Percentiles rank a stretch among this genome's conserved stretches.
These are phyloP conservation scores for Melanostoma scalare DNA, from an alignment of 2,888 invertebrate species.

Conservation along the genomic window DNA sequence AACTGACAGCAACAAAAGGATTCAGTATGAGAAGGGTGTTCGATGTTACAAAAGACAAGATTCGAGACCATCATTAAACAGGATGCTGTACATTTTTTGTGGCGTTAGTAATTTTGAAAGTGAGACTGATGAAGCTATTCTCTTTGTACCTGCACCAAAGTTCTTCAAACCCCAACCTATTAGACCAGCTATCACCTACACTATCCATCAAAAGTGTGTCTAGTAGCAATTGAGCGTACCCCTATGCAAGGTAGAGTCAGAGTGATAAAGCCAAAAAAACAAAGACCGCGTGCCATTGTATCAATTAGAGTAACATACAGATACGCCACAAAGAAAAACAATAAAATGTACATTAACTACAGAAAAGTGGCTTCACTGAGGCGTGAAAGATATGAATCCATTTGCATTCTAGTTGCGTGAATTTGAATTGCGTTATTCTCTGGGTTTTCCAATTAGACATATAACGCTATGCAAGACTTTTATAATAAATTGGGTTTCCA, in stretches of 20 bases:
- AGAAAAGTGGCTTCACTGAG: conserved; percentile 8
- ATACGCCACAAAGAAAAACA: conserved; percentile 4
- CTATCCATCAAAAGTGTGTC: conserved; percentile 63
- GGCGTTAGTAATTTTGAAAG: too few relatives aligned
- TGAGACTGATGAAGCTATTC: not conserved
- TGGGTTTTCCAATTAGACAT: conserved; percentile 70
- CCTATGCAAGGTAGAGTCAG: conserved; percentile 39
- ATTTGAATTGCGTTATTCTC: conserved; percentile 57
- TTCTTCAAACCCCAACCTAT: not conserved
- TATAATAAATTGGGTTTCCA: conserved; percentile 59
- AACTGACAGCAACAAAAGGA: too few relatives aligned
- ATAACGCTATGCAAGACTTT: conserved; percentile 39
- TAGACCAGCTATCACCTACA: conserved; percentile 26
- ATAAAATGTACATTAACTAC: conserved; percentile 5
- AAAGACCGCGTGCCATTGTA: conserved; percentile 66
- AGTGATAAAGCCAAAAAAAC: conserved; percentile 50
- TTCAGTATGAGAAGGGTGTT: too few relatives aligned
- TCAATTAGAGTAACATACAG: conserved; percentile 54
- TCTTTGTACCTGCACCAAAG: not conserved
- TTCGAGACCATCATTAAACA: too few relatives aligned
- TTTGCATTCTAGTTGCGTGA: conserved; percentile 67
- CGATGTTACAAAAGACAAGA: too few relatives aligned
- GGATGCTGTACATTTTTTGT: too few relatives aligned
- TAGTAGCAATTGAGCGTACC: conserved; percentile 37
- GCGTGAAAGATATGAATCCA: conserved; percentile 49